A percentile compares a stretch with the other conserved stretches of the same genome.
These are phyloP conservation scores for Sebastes minor DNA, from an alignment of 2,797 vertebrate genomes.

Conservation along the genomic window DNA sequence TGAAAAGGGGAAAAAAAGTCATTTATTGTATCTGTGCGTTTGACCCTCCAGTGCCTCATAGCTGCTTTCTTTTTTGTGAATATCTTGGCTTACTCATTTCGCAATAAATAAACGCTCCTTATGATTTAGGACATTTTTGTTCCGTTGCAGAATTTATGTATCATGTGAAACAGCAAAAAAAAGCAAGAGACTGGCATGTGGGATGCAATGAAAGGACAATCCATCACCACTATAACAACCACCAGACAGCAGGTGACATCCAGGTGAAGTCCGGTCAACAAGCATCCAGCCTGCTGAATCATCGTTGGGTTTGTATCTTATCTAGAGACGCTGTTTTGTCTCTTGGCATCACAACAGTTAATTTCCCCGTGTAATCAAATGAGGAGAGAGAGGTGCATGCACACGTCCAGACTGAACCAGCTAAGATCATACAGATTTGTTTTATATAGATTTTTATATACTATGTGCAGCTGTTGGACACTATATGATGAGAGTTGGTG, in stretches of 20 bases:
- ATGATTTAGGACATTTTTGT: neutral
- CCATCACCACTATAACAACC: neutral
- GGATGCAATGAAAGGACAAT: neutral
- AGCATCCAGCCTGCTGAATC: neutral
- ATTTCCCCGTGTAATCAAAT: neutral
- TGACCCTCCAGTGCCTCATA: constrained; percentile 38
- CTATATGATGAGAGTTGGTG: neutral
- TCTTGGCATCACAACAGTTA: neutral
- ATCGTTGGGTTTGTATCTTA: too few species aligned
- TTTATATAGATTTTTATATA: neutral
- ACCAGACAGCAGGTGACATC: neutral
- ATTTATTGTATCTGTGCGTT: neutral
- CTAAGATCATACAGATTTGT: neutral
- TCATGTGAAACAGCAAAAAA: neutral
- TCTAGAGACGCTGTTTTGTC: neutral
- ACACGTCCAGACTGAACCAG: neutral
- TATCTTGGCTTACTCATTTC: neutral
- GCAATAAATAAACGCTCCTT: neutral
- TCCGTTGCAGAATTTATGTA: neutral
- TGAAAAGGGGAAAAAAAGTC: neutral
- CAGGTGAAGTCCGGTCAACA: too few species aligned
- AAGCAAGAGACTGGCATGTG: neutral
- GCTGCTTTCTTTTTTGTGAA: neutral
- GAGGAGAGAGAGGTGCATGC: neutral
- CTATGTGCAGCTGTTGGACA: constrained; percentile 5